Evolutionary conservation across 2,113 vertebrate species (phyloP).

Genomic region (Ceratotherium simum): DNA sequence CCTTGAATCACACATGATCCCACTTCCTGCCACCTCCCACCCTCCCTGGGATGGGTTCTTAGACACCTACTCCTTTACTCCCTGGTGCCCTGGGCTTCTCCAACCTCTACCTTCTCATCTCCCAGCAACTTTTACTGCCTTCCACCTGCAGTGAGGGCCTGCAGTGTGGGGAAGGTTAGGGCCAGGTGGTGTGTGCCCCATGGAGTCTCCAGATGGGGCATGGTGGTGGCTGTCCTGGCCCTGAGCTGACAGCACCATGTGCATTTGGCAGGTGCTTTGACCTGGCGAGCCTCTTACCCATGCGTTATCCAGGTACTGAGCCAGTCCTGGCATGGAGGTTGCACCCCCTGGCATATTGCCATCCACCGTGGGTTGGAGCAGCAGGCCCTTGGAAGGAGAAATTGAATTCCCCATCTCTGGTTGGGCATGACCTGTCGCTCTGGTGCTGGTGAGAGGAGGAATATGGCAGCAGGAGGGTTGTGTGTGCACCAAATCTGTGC

Average conservation of each 20-base stretch:
- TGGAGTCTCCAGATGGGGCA: background rate
- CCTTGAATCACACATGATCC: background rate
- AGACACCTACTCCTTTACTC: accelerated
- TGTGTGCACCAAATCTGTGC: background rate
- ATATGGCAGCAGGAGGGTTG: background rate
- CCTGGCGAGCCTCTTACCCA: no score
- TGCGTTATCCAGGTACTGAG: background rate
- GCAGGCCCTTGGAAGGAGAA: background rate
- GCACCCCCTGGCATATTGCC: background rate
- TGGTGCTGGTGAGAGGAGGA: background rate
- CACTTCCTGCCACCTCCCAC: background rate
- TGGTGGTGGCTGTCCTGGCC: background rate
- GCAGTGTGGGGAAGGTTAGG: background rate
- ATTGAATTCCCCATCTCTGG: background rate
- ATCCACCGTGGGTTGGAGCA: background rate
- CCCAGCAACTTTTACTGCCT: background rate
- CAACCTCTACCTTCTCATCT: background rate
- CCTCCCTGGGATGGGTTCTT: background rate
- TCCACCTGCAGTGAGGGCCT: background rate
- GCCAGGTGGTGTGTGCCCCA: background rate
- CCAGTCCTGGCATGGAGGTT: background rate
- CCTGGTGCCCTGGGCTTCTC: background rate
- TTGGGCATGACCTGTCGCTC: no score
- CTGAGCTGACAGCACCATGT: background rate
- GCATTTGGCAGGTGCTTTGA: background rate